Evolutionary conservation across 2,888 invertebrate genomes (phyloP).

Genomic region (Lydus trimaculatus): DNA sequence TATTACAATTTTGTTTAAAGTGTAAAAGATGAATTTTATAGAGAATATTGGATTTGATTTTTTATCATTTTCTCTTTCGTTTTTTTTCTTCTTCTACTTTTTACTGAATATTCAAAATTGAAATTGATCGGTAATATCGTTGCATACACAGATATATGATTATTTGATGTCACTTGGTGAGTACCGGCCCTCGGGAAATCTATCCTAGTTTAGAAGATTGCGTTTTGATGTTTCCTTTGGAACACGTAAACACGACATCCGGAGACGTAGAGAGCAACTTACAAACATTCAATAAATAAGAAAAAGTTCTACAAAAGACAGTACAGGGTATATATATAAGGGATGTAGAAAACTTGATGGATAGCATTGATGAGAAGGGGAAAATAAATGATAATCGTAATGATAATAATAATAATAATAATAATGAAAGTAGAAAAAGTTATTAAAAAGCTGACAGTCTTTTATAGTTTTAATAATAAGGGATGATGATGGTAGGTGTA

Average conservation of each 20-base stretch:
- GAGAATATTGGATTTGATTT: neutral
- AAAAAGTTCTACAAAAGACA: neutral
- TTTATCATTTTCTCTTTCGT: too few species aligned
- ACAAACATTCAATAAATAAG: neutral
- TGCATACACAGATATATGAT: conserved; percentile 34
- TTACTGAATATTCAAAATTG: neutral
- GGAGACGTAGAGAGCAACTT: conserved; percentile 7
- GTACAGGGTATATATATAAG: neutral
- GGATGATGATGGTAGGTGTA: neutral
- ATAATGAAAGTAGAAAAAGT: neutral
- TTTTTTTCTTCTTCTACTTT: neutral
- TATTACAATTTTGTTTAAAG: too few species aligned
- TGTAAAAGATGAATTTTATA: too few species aligned
- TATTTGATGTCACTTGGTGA: conserved; percentile 36
- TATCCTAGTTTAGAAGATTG: conserved; percentile 37
- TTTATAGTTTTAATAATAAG: neutral
- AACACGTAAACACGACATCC: conserved; percentile 31
- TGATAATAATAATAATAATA: too few species aligned
- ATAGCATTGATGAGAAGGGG: neutral
- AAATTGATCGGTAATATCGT: neutral
- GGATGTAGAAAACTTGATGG: neutral
- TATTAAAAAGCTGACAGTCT: neutral
- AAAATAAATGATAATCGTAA: too few species aligned
- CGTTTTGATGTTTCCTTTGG: conserved; percentile 36
- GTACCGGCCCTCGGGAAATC: conserved; percentile 46